Conservation (phyloP, 2,113 vertebrate genomes). For the Desmodus rotundus region DNA sequence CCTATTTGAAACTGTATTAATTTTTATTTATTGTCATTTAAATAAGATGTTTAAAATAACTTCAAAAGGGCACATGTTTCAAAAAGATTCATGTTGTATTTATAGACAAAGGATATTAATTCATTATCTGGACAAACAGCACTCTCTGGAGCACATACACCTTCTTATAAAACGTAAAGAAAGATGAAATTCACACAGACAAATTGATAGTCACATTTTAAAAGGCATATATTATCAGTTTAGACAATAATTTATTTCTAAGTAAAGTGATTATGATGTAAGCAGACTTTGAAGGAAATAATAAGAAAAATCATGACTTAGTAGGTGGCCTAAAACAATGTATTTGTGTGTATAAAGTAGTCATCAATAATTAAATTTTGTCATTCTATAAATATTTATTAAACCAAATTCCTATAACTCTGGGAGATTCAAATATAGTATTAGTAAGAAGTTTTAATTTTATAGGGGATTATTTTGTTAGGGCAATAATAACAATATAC, state of each 20-base stretch:
- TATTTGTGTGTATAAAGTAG: too few species aligned
- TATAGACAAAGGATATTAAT: slow-evolving; percentile 30
- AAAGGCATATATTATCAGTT: not conserved
- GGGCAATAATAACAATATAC: not conserved
- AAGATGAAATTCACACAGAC: not conserved
- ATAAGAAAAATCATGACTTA: not conserved
- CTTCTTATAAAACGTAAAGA: not conserved
- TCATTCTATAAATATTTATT: not conserved
- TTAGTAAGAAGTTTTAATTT: not conserved
- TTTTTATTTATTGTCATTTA: not conserved
- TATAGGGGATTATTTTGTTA: not conserved
- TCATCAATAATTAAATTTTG: not conserved
- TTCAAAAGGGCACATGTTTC: not conserved
- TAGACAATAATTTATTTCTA: slow-evolving; percentile 16
- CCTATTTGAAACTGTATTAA: not conserved
- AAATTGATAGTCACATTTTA: not conserved
- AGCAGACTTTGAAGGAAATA: not conserved
- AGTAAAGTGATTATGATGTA: not conserved
- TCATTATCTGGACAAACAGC: not conserved
- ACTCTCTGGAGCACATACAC: not conserved
- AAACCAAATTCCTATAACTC: not conserved
- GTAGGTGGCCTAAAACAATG: not conserved
- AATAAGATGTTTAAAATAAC: not conserved
- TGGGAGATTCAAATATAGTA: not conserved
- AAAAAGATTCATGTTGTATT: not conserved